Conservation (phyloP, 2,113 vertebrate genomes). For the Gallinago media region DNA sequence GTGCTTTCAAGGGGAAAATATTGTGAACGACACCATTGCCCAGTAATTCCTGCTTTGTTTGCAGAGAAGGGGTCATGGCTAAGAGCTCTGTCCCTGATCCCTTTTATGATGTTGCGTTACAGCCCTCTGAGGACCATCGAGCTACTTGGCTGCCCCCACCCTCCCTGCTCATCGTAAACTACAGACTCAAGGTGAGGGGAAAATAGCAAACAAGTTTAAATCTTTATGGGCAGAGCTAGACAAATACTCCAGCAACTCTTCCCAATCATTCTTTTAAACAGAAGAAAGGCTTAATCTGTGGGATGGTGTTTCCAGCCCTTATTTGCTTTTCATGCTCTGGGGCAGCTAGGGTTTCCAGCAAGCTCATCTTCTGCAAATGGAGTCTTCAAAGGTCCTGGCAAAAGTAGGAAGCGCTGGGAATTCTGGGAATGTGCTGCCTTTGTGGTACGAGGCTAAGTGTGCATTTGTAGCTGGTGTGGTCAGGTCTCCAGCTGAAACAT, state of each 20-base stretch:
- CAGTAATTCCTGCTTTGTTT: slow-evolving; percentile 48
- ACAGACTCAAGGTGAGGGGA: not conserved
- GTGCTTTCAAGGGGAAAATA: not conserved
- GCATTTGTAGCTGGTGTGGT: not conserved
- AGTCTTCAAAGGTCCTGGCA: not conserved
- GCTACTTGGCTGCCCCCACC: not conserved
- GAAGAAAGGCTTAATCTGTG: not conserved
- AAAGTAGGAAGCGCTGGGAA: not conserved
- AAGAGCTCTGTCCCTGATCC: slow-evolving; percentile 43
- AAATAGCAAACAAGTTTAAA: slow-evolving; percentile 26
- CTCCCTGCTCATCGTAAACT: not conserved
- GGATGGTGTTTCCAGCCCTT: not conserved
- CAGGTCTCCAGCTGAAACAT: not conserved
- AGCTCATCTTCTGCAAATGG: not conserved
- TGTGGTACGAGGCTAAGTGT: not conserved
- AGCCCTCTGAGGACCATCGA: not conserved
- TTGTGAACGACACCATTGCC: not conserved
- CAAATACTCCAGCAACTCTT: not conserved
- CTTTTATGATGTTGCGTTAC: slow-evolving; percentile 44
- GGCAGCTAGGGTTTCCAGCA: not conserved
- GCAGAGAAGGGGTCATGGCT: slow-evolving; percentile 32
- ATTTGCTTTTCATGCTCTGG: not conserved
- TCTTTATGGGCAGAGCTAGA: slow-evolving; percentile 24
- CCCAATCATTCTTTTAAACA: not conserved
- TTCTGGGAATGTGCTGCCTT: not conserved